These are phyloP conservation scores for Nothoprocta pentlandii DNA, from an alignment of 2,113 vertebrate species.

Conservation along the genomic window DNA sequence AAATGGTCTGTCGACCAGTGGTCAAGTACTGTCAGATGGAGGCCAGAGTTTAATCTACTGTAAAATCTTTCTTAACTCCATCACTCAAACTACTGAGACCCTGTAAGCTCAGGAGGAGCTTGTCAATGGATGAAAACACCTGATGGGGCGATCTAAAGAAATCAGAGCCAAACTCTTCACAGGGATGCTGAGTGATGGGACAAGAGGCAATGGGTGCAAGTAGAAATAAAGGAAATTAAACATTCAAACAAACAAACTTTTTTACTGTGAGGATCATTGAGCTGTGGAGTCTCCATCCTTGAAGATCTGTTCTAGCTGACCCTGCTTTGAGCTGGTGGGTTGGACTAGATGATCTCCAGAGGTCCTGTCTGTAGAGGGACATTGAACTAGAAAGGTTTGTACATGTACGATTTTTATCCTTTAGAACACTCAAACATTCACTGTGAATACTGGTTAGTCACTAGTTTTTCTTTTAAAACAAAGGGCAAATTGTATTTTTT, in stretches of 20 bases:
- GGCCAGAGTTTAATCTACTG: not conserved
- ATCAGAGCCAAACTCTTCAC: rapidly evolving
- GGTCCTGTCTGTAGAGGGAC: not conserved
- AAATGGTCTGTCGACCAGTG: not conserved
- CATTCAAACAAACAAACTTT: not conserved
- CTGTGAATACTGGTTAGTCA: not conserved
- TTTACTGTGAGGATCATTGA: not conserved
- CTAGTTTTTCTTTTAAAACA: not conserved
- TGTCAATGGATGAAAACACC: not conserved
- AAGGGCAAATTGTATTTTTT: not conserved
- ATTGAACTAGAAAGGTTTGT: not conserved
- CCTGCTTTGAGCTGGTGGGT: no score
- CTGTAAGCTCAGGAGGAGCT: not conserved
- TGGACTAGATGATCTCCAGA: not conserved
- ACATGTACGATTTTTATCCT: not conserved
- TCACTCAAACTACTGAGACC: not conserved
- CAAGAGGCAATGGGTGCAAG: not conserved
- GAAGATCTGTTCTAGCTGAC: not conserved
- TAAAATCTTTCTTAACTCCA: not conserved
- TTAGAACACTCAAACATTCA: not conserved
- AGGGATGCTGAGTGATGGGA: not conserved
- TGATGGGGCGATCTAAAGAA: not conserved
- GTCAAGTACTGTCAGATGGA: not conserved
- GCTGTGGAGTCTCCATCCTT: not conserved
- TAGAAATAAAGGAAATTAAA: not conserved